Evolutionary conservation across 2,888 invertebrate species (phyloP).

Genomic region (Sylvicola cinctus): DNA sequence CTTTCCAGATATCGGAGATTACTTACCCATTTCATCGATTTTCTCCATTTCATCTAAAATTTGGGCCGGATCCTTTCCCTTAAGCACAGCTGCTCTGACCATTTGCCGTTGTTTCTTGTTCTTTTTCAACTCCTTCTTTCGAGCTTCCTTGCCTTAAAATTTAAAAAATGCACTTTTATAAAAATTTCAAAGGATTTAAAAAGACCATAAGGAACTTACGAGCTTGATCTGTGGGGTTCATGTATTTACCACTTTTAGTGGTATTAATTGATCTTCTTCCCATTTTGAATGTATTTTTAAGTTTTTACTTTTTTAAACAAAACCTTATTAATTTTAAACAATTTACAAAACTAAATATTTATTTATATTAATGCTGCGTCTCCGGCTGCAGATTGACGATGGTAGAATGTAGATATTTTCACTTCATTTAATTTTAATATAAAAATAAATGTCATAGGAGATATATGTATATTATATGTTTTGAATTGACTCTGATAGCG

Average conservation of each 20-base stretch:
- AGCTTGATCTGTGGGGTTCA: constrained; percentile 99
- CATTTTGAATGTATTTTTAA: constrained; percentile 45
- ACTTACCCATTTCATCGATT: constrained; percentile 92
- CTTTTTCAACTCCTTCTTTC: constrained; percentile 93
- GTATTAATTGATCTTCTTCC: constrained; percentile 93
- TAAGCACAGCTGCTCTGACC: constrained; percentile 89
- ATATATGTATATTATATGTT: no score
- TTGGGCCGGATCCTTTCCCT: constrained; percentile 93
- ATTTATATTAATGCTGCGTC: no score
- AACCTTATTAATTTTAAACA: no score
- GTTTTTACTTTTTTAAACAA: no score
- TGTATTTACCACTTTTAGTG: constrained; percentile 99
- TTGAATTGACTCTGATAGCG: no score
- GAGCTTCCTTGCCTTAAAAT: constrained; percentile 75
- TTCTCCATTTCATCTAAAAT: constrained; percentile 90
- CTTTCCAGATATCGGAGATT: background rate
- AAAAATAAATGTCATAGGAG: no score
- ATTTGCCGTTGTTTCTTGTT: constrained; percentile 93
- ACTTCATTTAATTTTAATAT: no score
- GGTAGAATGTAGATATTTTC: no score
- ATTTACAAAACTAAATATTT: no score
- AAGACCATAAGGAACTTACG: constrained; percentile 41
- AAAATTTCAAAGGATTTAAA: constrained; percentile 9
- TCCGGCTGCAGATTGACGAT: no score
- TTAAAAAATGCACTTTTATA: constrained; percentile 4